Evolutionary conservation across 2,888 invertebrate species (phyloP).

Genomic region (Cephonodes hylas): DNA sequence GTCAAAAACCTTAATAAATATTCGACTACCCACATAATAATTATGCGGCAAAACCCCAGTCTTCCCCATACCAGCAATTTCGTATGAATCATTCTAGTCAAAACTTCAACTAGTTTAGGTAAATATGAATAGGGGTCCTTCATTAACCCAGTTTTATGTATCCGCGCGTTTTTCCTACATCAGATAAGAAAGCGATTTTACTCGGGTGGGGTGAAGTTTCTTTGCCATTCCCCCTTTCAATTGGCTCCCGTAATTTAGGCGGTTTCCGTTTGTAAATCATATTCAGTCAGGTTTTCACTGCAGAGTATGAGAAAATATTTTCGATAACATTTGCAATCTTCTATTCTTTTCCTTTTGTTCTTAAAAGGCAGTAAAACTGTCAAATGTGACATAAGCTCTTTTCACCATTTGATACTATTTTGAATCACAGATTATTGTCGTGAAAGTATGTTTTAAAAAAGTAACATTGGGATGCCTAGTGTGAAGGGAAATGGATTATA

Average conservation of each 20-base stretch:
- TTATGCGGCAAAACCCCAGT: not conserved
- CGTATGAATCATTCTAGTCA: conserved; percentile 1
- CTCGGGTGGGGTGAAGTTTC: conserved; percentile 8
- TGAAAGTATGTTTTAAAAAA: no score
- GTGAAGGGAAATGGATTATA: no score
- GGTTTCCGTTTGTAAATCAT: conserved; percentile 16
- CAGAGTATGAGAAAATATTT: no score
- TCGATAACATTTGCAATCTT: no score
- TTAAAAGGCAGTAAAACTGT: no score
- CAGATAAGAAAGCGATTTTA: conserved; percentile 67
- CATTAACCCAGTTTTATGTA: conserved; percentile 71
- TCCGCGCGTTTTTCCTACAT: conserved; percentile 59
- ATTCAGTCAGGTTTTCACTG: conserved; percentile 1
- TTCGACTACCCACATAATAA: not conserved
- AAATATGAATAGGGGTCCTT: conserved; percentile 54
- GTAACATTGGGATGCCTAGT: no score
- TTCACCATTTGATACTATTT: no score
- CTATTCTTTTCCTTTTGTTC: no score
- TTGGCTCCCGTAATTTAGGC: conserved; percentile 18
- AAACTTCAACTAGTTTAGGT: conserved; percentile 14
- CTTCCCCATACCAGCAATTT: not conserved
- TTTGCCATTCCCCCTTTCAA: conserved; percentile 14
- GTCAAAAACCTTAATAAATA: not conserved
- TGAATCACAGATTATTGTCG: no score
- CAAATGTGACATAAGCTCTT: no score